phyloP scores from a whole-genome alignment of 2,888 invertebrate genomes.

The Orthosia gothica region DNA sequence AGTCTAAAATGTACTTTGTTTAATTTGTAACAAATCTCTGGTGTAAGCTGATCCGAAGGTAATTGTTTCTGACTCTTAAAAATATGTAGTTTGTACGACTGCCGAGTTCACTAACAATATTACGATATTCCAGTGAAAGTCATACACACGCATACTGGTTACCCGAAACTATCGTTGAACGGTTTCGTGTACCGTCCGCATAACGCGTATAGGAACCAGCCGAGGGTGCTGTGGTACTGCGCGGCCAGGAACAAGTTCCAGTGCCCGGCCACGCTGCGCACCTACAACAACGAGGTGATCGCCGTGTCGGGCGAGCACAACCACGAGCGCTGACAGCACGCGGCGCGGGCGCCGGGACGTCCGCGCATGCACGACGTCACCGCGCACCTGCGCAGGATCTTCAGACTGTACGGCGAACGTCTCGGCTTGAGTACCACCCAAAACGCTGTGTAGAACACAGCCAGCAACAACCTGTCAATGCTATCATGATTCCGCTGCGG shows the following conservation, averaged over 20 bases:
- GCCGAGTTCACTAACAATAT: conserved; percentile 57
- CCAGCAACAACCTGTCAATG: too few relatives aligned
- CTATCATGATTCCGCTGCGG: not conserved
- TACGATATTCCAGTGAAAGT: conserved; percentile 81
- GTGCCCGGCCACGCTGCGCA: conserved; percentile 83
- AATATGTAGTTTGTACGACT: conserved; percentile 8
- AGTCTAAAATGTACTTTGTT: conserved; percentile 18
- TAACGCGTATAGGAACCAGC: conserved; percentile 87
- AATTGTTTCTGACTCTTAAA: conserved; percentile 51
- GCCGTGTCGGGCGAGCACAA: conserved; percentile 81
- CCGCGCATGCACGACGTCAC: conserved; percentile 60
- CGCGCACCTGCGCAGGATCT: conserved; percentile 72
- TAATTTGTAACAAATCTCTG: conserved; percentile 42
- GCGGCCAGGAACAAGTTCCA: conserved; percentile 81
- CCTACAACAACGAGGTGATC: conserved; percentile 81
- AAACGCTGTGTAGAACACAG: conserved; percentile 24
- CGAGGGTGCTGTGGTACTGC: conserved; percentile 87
- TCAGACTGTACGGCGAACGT: conserved; percentile 77
- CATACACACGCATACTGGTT: conserved; percentile 83
- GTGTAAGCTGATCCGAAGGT: conserved; percentile 59
- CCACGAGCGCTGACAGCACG: conserved; percentile 79
- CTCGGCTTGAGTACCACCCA: conserved; percentile 63
- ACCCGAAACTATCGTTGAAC: conserved; percentile 83
- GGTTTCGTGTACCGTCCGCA: conserved; percentile 87
- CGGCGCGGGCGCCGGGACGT: conserved; percentile 66